phyloP scores from a whole-genome alignment of 2,113 vertebrate genomes.

The Etia nguti region DNA sequence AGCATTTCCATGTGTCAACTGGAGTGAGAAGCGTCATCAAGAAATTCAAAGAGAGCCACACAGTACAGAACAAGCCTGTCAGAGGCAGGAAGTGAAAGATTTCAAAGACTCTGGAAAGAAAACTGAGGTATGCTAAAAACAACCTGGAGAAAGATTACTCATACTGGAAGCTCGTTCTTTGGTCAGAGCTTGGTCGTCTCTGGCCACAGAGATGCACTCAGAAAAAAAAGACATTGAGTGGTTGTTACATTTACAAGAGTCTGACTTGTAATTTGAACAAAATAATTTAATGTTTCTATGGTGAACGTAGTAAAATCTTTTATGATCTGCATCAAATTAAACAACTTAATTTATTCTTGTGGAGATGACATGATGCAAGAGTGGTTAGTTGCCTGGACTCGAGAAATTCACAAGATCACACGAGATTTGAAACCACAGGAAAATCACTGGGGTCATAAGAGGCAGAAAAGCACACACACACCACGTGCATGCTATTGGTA shows the following conservation, averaged over 20 bases:
- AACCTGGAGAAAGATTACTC: neutral
- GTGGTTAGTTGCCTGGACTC: neutral
- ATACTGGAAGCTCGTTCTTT: neutral
- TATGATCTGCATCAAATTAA: neutral
- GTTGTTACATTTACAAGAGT: neutral
- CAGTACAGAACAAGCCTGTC: neutral
- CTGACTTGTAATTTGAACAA: neutral
- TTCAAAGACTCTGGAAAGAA: neutral
- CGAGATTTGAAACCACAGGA: neutral
- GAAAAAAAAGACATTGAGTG: neutral
- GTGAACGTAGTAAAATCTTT: neutral
- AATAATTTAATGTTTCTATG: neutral
- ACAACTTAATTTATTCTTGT: neutral
- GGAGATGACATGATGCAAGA: neutral
- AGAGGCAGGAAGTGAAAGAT: neutral
- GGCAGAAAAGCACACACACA: neutral
- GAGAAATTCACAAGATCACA: neutral
- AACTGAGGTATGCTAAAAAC: neutral
- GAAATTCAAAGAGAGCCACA: neutral
- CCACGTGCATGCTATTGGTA: neutral
- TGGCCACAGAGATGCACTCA: neutral
- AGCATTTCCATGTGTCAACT: neutral
- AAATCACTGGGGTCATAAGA: neutral
- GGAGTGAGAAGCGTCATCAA: neutral
- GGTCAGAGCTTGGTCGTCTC: neutral